These are phyloP conservation scores for Scolopax rusticola DNA, from an alignment of 2,797 vertebrate species.

Conservation along the genomic window DNA sequence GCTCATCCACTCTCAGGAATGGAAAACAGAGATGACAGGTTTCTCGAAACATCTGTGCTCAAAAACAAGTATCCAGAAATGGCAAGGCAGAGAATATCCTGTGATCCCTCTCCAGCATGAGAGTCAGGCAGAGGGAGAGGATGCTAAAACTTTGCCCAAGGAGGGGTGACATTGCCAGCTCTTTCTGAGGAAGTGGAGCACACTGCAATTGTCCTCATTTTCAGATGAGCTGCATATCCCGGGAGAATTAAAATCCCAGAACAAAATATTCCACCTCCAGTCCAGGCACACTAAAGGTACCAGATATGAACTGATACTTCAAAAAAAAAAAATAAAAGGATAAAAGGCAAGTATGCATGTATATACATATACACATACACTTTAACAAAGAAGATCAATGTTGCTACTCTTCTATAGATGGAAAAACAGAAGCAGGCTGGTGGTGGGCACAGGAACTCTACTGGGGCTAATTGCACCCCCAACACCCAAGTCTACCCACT, in stretches of 20 bases:
- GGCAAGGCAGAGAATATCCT: conserved; percentile 36
- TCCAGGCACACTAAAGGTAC: background rate
- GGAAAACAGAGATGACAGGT: conserved; percentile 61
- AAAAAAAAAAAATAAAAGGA: background rate
- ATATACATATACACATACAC: background rate
- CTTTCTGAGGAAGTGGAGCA: conserved; percentile 27
- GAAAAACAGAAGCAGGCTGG: conserved; percentile 22
- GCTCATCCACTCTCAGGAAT: conserved; percentile 35
- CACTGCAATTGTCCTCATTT: conserved; percentile 16
- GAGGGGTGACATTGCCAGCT: conserved; percentile 43
- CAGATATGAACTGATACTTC: background rate
- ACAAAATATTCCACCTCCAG: background rate
- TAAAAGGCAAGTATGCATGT: background rate
- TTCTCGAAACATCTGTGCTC: conserved; percentile 54
- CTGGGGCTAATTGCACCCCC: background rate
- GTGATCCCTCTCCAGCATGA: conserved; percentile 16
- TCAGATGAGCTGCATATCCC: background rate
- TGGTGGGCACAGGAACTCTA: background rate
- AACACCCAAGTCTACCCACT: background rate
- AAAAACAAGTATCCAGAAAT: conserved; percentile 45
- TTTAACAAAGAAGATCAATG: background rate
- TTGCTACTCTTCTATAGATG: background rate
- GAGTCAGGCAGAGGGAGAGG: conserved; percentile 13
- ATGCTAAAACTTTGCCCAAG: conserved; percentile 10
- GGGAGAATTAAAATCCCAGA: conserved; percentile 3